Evolutionary conservation across 1,140 invertebrate genomes (phyloP), one percentile per base, ranked within the genome.

Genomic region (Sesamia nonagrioides): DNA sequence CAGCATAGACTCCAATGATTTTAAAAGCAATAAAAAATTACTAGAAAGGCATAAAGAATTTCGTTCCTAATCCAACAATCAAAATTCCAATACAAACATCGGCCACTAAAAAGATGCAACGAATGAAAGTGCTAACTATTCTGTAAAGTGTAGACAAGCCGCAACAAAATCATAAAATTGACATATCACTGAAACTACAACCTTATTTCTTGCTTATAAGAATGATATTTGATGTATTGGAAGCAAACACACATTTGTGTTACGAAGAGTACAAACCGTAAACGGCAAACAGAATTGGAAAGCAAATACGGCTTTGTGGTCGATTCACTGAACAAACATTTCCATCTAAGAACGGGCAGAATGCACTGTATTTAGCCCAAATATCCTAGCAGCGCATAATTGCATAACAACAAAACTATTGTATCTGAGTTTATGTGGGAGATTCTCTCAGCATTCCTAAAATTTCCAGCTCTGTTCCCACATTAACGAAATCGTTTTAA

Each of bases 71-170:
- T 18, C 2, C 21, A 48, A 69, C 27, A n/a, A 69, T 50, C 18
- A 33, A 69, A 69, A 69, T 69, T 69, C 21, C 27, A 82, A 68
- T 40, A 21, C 58, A 86, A 86, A 84, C 81, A 85, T 82, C 82
- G 81, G 81, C 63, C 69, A 61, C 68, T 82, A 81, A 82, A 87
- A 88, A 60, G 56, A 37, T 71, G 13, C n/a, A 9, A 42, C 15
- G 83, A 48, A 89, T 81, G 72, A 85, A 88, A 86, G 88, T 88
- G 86, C 80, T 90, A 92, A 89, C 78, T 79, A 83, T 77, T 82
- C 60, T 56, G 77, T 82, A 86, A 82, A 90, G 60, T 77, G 73
- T 76, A 66, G 60, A 84, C 76, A 73, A 73, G 73, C 40, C 9
- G 54, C 56, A 45, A 48, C 18, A 15, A 75, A 48, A 48, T 18